Evolutionary conservation across 1,140 invertebrate species (phyloP).

Genomic region (Drosophila baimaii): DNA sequence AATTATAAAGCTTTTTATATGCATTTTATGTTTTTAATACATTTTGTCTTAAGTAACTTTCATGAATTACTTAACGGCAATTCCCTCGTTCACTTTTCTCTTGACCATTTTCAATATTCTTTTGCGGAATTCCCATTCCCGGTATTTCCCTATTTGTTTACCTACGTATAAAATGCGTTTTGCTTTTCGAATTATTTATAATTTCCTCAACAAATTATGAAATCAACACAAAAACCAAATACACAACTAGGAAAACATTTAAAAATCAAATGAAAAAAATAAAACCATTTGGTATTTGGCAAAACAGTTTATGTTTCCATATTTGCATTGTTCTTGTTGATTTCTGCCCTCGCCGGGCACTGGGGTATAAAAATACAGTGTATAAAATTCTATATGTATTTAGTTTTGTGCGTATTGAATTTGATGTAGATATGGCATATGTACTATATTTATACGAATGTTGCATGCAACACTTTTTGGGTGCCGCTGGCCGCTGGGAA

Average conservation of each 20-base stretch:
- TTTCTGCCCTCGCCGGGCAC: slow-evolving; percentile 17
- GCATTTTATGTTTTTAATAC: too few relatives aligned
- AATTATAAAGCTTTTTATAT: too few relatives aligned
- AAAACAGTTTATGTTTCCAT: slow-evolving; percentile 56
- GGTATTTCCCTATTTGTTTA: slow-evolving; percentile 32
- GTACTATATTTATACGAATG: slow-evolving; percentile 34
- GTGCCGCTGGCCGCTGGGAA: slow-evolving; percentile 28
- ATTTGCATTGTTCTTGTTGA: slow-evolving; percentile 50
- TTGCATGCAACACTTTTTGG: slow-evolving; percentile 58
- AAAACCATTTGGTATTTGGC: slow-evolving; percentile 28
- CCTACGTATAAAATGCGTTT: slow-evolving; percentile 23
- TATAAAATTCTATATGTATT: slow-evolving; percentile 49
- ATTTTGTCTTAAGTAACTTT: background rate
- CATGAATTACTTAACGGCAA: too few relatives aligned
- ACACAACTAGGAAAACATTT: background rate
- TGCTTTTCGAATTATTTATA: slow-evolving; percentile 35
- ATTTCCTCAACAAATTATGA: slow-evolving; percentile 47
- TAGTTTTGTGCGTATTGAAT: slow-evolving; percentile 20
- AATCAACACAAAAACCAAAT: background rate
- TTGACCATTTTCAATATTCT: background rate
- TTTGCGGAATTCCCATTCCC: background rate
- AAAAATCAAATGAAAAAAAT: slow-evolving; percentile 24
- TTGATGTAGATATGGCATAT: slow-evolving; percentile 52
- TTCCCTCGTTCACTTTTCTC: background rate
- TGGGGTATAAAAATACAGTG: background rate